These are phyloP conservation scores for Australoheros scitulus DNA, from an alignment of 2,113 vertebrate species.

Conservation along the genomic window DNA sequence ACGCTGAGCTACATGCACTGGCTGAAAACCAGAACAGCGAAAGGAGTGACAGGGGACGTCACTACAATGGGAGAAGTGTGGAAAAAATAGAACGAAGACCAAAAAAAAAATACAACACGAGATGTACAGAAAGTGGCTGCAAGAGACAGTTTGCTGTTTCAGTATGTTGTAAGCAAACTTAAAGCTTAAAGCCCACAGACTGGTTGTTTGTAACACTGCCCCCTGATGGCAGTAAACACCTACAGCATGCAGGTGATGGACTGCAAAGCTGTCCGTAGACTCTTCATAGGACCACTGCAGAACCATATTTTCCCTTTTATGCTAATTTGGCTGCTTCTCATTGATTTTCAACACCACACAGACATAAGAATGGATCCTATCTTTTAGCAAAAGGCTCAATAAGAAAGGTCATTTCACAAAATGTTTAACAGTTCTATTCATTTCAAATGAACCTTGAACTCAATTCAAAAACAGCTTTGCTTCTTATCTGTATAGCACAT, in stretches of 20 bases:
- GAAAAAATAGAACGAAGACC: too few species aligned
- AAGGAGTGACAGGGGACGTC: background rate
- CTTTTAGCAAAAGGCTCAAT: background rate
- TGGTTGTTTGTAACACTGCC: background rate
- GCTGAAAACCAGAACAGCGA: background rate
- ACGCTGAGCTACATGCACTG: background rate
- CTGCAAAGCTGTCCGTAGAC: background rate
- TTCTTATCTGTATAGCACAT: slow-evolving; percentile 6
- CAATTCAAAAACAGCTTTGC: background rate
- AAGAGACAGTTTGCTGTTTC: background rate
- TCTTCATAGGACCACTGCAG: background rate
- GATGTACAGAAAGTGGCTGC: background rate
- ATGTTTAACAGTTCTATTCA: background rate
- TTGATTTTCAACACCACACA: background rate
- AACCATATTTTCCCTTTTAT: background rate
- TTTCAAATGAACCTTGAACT: slow-evolving; percentile 6
- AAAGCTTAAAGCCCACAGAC: background rate
- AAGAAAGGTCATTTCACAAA: background rate
- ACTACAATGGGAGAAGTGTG: background rate
- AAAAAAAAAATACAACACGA: too few species aligned
- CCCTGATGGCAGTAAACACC: background rate
- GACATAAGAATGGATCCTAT: background rate
- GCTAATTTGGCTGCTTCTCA: background rate
- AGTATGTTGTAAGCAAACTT: background rate
- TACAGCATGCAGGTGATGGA: background rate